Evolutionary conservation across 64 coral and sea anemone genomes (phyloP), one percentile per base, ranked within the genome.

Genomic region (Montipora sp.): DNA sequence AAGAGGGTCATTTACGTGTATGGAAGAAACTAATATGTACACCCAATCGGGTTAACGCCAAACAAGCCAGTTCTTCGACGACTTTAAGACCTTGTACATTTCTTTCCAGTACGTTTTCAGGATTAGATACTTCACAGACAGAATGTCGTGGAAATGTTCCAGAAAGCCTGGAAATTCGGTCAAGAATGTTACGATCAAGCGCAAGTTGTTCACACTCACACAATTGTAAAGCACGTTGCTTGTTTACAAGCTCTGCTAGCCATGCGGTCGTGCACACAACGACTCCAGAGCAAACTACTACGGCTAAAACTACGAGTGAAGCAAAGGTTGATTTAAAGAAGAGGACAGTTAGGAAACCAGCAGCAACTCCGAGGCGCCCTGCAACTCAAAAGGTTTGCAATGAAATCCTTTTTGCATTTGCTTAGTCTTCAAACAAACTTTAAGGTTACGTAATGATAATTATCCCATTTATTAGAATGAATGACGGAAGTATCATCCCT

Each of bases 351-450:
- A 85, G 46, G 18, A 85, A 72, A 48, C 81, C 59, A 49, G 16
- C 60, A 49, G 7, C 47, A n/a, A 48, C 9, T 49, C 2, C 82
- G 68, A 67, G 65, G 21, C 61, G 61, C 3, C 66, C 82, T 20
- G n/a, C 15, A n/a, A 72, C 3, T 50, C 82, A 85, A 85, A 85
- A 85, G 82, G 82, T 85, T 57, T 57, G 53, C 53, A 57, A 8
- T 57, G 53, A 57, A 57, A 57, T 36, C 36, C 36, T 36, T 27
- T 27, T 27, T 36, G 11, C 53, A 57, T 57, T 57, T 57, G 53
- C 6, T 6, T 57, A 8, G 53, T 57, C 11, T 6, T 8, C 11
- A 6, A 57, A 6, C 7, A 8, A 47, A 63, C 14, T 11, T 21
- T 11, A 5, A 1, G 45, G 14, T 63, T 63, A 63, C 60, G 60